These are phyloP conservation scores for Prionailurus bengalensis DNA, from an alignment of 2,113 vertebrate species.

Conservation along the genomic window DNA sequence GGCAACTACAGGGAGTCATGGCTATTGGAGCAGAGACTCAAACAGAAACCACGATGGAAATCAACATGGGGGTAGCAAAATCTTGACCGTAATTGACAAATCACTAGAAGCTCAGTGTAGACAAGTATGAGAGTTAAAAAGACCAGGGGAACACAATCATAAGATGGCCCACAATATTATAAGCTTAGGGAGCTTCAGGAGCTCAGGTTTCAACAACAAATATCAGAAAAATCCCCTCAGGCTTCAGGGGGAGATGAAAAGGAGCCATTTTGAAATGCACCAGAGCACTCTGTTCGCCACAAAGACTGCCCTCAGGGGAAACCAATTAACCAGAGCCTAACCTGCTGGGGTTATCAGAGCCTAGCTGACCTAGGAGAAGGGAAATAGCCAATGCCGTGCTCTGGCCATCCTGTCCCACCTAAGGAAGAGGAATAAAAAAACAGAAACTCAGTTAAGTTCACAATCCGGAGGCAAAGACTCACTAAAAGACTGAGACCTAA, in stretches of 20 bases:
- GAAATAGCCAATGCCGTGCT: neutral
- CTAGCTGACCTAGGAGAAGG: neutral
- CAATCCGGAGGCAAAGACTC: neutral
- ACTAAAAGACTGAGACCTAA: neutral
- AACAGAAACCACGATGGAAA: neutral
- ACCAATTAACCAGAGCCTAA: neutral
- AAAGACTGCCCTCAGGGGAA: neutral
- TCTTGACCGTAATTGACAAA: neutral
- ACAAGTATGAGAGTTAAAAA: neutral
- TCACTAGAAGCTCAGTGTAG: neutral
- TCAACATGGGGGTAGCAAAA: neutral
- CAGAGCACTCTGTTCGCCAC: neutral
- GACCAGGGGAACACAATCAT: neutral
- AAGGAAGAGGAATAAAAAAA: neutral
- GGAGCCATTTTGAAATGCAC: neutral
- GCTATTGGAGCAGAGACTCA: neutral
- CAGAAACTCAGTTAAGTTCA: neutral
- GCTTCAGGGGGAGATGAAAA: neutral
- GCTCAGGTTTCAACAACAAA: neutral
- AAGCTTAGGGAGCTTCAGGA: neutral
- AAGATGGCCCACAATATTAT: neutral
- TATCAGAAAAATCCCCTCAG: neutral
- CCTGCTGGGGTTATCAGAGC: neutral
- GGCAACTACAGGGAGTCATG: neutral
- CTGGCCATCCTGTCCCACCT: neutral